A percentile compares a stretch with the other conserved stretches of the same genome.
Conservation (phyloP, 2,888 invertebrate species). For the Caradrina clavipalpis region DNA sequence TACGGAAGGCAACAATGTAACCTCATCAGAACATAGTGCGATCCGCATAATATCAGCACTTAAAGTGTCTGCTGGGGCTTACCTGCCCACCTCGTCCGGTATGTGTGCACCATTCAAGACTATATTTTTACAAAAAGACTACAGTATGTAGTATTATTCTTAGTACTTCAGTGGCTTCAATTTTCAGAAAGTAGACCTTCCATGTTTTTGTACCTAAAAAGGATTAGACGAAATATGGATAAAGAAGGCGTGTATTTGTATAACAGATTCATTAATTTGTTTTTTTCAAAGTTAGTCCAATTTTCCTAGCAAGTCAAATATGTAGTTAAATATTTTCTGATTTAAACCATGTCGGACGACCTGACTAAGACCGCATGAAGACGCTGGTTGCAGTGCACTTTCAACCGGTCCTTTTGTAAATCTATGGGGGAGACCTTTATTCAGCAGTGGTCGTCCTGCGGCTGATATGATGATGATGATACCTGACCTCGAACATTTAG, state of each 20-base stretch:
- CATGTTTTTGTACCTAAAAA: neutral
- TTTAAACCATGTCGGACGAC: neutral
- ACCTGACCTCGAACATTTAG: neutral
- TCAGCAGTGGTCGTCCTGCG: too few species aligned
- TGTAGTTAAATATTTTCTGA: neutral
- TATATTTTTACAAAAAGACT: slow-evolving; percentile 52
- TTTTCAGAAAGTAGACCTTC: slow-evolving; percentile 31
- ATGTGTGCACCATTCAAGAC: slow-evolving; percentile 13
- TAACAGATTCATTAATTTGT: too few species aligned
- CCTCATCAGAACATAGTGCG: slow-evolving; percentile 48
- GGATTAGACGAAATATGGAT: neutral
- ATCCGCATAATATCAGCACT: slow-evolving; percentile 42
- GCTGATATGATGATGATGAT: too few species aligned
- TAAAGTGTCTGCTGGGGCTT: slow-evolving; percentile 26
- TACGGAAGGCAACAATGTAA: slow-evolving; percentile 62
- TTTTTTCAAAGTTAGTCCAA: neutral
- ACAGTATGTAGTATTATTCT: slow-evolving; percentile 41
- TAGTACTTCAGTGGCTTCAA: slow-evolving; percentile 47
- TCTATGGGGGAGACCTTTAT: too few species aligned
- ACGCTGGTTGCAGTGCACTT: too few species aligned
- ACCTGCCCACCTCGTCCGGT: neutral
- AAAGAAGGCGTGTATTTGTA: too few species aligned
- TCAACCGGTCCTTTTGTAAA: too few species aligned
- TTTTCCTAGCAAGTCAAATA: too few species aligned
- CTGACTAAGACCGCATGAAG: too few species aligned